Conservation (phyloP, 2,113 vertebrate species). For the Calidris pygmaea region DNA sequence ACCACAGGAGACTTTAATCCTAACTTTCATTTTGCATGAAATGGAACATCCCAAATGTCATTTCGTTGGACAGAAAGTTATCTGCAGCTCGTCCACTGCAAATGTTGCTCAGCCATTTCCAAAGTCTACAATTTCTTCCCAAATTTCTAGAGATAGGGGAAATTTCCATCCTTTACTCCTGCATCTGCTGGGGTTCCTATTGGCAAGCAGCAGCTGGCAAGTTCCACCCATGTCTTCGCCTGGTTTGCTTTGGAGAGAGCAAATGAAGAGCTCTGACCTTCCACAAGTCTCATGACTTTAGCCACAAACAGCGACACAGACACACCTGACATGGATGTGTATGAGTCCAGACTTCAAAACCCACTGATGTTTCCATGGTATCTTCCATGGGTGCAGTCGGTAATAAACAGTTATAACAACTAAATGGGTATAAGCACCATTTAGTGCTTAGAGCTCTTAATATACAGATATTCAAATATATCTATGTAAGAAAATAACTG, state of each 20-base stretch:
- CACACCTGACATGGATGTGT: neutral
- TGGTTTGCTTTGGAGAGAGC: conserved; percentile 22
- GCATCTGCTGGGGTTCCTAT: conserved; percentile 63
- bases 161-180: neutral
- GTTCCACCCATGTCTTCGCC: conserved; percentile 20
- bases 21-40: neutral
- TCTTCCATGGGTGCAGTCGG: neutral
- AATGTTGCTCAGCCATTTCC: neutral
- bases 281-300: neutral
- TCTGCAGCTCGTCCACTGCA: neutral
- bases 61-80: neutral
- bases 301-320: neutral
- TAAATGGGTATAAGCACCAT: neutral
- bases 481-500: neutral
- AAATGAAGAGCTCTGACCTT: neutral
- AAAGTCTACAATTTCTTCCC: conserved; percentile 11
- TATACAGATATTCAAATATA: neutral
- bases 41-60: neutral
- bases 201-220: conserved; percentile 34
- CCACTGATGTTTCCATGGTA: neutral
- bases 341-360: neutral
- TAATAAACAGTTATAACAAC: neutral
- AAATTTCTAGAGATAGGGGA: conserved; percentile 42
- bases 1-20: neutral
- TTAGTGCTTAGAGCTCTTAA: neutral